Base-by-base conservation (phyloP, 1,140 invertebrate species). In the Drosophila micromelanica region DNA sequence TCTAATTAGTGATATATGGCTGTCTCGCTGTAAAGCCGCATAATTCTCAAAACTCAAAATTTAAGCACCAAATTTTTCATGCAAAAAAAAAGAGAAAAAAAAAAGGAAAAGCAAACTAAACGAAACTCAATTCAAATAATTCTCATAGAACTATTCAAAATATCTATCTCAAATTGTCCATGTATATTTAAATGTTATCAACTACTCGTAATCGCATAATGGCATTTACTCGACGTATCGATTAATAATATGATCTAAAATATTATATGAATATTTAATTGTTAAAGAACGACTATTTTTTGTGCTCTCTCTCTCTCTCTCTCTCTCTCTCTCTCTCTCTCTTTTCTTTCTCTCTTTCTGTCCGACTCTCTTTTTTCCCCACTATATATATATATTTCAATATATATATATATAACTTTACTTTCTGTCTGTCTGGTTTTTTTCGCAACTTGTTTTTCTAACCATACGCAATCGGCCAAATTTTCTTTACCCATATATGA, bases 361-460 rank as follows among this genome's bases (percentile, higher is more conserved):
- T 48, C 45, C 45, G 45, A 48, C 46, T 37, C 23, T 61, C 38
- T 60, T 5, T 27, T 27, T 69, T 17, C 17, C 8, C 37, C 13
- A 48, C 17, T 61, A 12, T 70, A 11, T 71, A 51, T 77, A 54
- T 61, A 48, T 43, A 49, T 56, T n/a, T n/a, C n/a, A n/a, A 43
- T 43, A 17, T 59, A 38, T 81, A 30, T 79, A 48, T 79, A 56
- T 62, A 55, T 42, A 61, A 61, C 69, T 65, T 78, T 43, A 78
- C 73, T 68, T 52, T 84, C 60, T 84, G 72, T 76, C 72, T 85
- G 71, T 72, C 80, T 76, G 65, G 54, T 67, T 69, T 73, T 73
- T 38, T 37, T 32, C 30, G 15, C 46, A 51, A 67, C 32, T 73
- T 67, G 51, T 55, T 75, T 32, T 38, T 17, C 35, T 65, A 78